Evolutionary conservation across 2,888 invertebrate genomes (phyloP).

Genomic region (Halocaridina rubra): DNA sequence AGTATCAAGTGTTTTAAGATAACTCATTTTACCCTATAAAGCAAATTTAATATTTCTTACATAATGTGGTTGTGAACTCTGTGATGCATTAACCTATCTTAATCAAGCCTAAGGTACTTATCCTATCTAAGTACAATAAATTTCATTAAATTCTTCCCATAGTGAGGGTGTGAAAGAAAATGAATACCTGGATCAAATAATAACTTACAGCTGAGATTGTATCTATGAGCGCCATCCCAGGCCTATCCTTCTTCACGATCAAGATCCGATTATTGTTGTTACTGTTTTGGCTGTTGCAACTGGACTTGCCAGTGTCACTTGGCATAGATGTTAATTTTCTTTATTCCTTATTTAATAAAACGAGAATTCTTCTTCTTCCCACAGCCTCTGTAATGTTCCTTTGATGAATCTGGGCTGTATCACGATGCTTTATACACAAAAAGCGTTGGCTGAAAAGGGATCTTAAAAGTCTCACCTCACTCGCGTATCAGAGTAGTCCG

Average conservation of each 20-base stretch:
- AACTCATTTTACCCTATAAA: too few species aligned
- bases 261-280: neutral
- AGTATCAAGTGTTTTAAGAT: too few species aligned
- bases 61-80: too few species aligned
- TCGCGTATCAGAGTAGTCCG: constrained; percentile 58
- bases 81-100: too few species aligned
- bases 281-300: neutral
- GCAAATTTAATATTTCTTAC: too few species aligned
- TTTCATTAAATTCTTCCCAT: too few species aligned
- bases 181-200: too few species aligned
- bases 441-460: constrained; percentile 5
- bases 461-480: constrained; percentile 29
- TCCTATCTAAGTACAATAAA: too few species aligned
- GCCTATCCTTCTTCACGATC: neutral
- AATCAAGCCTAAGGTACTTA: too few species aligned
- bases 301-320: neutral
- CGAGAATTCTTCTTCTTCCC: neutral
- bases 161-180: too few species aligned
- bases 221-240: constrained; percentile 42
- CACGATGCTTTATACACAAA: constrained; percentile 60
- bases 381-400: neutral
- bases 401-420: constrained; percentile 39
- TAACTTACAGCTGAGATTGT: constrained; percentile 31
- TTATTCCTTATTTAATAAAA: too few species aligned
- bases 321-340: constrained; percentile 20